These are phyloP conservation scores for Smutsia gigantea DNA, from an alignment of 2,797 vertebrate genomes.

Conservation along the genomic window DNA sequence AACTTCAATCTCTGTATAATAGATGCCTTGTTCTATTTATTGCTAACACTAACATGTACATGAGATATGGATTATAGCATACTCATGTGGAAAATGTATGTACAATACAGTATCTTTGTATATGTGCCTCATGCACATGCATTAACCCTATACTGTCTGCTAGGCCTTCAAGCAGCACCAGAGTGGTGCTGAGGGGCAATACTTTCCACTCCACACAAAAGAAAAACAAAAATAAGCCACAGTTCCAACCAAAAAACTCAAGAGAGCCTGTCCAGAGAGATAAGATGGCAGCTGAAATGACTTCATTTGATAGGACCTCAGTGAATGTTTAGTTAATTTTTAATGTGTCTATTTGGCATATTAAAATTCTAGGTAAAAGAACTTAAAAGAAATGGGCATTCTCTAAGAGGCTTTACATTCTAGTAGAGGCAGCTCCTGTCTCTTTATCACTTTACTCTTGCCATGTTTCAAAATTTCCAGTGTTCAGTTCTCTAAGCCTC, in stretches of 20 bases:
- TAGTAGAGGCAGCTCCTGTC: background rate
- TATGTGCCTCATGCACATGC: background rate
- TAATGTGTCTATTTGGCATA: background rate
- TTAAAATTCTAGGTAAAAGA: background rate
- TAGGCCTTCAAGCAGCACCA: background rate
- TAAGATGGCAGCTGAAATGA: background rate
- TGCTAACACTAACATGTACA: background rate
- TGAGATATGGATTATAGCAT: background rate
- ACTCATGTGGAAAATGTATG: background rate
- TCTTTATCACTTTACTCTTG: background rate
- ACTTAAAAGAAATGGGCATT: background rate
- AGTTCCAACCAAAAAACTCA: background rate
- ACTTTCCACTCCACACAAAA: background rate
- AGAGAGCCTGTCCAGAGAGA: background rate
- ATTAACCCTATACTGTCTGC: background rate
- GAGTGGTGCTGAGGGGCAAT: background rate
- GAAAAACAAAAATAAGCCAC: background rate
- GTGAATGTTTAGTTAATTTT: background rate
- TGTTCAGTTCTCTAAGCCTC: background rate
- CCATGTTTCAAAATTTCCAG: background rate
- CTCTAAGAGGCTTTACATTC: background rate
- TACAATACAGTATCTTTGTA: background rate
- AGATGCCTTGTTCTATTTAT: background rate
- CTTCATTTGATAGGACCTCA: background rate
- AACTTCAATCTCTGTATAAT: constrained; percentile 8